Evolutionary conservation across 2,797 vertebrate genomes (phyloP).

Genomic region (Avahi laniger): DNA sequence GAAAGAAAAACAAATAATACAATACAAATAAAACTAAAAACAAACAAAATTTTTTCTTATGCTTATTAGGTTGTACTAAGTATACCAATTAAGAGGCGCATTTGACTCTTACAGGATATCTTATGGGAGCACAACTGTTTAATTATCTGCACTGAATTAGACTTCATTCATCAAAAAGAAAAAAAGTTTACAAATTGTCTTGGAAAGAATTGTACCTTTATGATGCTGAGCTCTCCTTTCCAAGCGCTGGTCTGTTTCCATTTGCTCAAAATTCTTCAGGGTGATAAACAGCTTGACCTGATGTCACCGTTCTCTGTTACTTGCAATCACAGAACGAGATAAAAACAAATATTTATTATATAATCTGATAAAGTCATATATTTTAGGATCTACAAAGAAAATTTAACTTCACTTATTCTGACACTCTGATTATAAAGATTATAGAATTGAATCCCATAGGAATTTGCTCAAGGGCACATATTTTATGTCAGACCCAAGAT

Average conservation of each 20-base stretch:
- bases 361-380: neutral
- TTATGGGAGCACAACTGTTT: neutral
- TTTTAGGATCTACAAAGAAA: neutral
- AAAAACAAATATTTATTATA: neutral
- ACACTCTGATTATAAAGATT: neutral
- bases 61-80: neutral
- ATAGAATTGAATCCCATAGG: neutral
- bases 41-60: neutral
- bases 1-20: neutral
- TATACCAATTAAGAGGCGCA: neutral
- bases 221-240: neutral
- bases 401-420: neutral
- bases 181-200: neutral
- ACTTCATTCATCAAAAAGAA: neutral
- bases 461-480: neutral
- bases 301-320: neutral
- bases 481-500: neutral
- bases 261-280: neutral
- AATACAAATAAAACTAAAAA: neutral
- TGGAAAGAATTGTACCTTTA: neutral
- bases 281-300: neutral
- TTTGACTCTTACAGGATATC: neutral
- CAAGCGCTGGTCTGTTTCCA: neutral
- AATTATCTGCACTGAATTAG: neutral
- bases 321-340: neutral